Base-by-base conservation (phyloP, 2,888 invertebrate species). In the Liodrosophila aerea region DNA sequence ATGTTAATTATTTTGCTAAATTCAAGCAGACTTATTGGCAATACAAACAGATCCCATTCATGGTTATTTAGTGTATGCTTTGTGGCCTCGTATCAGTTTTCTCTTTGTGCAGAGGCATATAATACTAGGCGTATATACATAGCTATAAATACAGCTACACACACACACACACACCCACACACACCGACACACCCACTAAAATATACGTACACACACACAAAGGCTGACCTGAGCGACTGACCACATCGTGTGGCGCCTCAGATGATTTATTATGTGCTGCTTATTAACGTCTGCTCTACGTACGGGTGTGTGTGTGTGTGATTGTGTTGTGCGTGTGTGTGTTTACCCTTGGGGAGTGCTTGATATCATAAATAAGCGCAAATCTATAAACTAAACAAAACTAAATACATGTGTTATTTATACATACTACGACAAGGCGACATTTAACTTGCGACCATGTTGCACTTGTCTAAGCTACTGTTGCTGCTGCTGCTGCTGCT, bases 361-460 rank as follows among this genome's bases (percentile, higher is more conserved):
- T 67, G 72, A 51, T 62, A 80, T 71, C 76, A 83, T 80, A 82
- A 85, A 85, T 80, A 85, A 85, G 66, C 73, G 83, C 63, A 85
- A 85, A 85, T 82, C 82, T 82, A 82, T 85, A 85, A 83, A 82
- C 81, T 85, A 85, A 85, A 83, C 76, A 85, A 70, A 81, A 77
- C 83, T 82, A 76, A 77, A 75, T 73, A 78, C 76, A 78, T 71
- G 46, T 77, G 68, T 68, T 68, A 63, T 57, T 73, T 63, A 63
- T 67, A 59, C 46, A 37, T 12, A 46, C 16, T 9, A 34, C 11
- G 18, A 36, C 50, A 39, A 27, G 22, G 59, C 57, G 65, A 63
- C 68, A 67, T 57, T 57, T 64, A 58, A 54, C 76, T 64, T 51
- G 46, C 22, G 62, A 9, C 12, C 51, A 50, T 56, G 64, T 57